phyloP scores from a whole-genome alignment of 30 jellyfish, hydroid and myxozoan genomes.

The Hydra vulgaris region DNA sequence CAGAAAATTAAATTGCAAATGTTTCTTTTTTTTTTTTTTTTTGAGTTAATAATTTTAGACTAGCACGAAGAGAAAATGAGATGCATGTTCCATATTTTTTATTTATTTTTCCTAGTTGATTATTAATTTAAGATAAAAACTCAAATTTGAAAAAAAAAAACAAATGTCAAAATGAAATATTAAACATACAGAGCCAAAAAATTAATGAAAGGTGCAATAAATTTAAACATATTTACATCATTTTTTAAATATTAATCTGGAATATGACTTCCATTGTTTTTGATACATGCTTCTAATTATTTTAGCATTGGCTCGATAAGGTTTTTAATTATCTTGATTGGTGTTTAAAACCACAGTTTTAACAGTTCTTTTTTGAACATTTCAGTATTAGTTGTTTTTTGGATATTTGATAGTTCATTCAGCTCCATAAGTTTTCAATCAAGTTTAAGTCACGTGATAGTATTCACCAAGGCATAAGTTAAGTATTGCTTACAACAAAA shows the following conservation, averaged over 20 bases:
- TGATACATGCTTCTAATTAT: not conserved
- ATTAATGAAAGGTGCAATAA: not conserved
- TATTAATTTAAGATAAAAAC: not conserved
- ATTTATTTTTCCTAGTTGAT: not conserved
- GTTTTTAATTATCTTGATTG: not conserved
- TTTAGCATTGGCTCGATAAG: not conserved
- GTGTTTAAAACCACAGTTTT: not conserved
- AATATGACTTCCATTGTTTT: not conserved
- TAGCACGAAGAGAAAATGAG: not conserved
- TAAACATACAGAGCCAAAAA: not conserved
- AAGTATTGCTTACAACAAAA: not conserved
- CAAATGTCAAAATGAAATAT: not conserved
- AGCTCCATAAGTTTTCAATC: not conserved
- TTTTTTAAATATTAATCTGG: not conserved
- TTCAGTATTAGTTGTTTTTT: not conserved
- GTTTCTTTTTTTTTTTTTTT: no score
- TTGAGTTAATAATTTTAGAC: not conserved
- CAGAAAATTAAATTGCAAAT: not conserved
- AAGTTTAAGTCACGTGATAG: not conserved
- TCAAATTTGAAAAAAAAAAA: not conserved
- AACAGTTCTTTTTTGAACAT: not conserved
- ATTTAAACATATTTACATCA: not conserved
- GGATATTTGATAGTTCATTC: not conserved
- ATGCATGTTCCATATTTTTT: not conserved
- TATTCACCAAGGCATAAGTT: not conserved